These are phyloP conservation scores for Calidris pugnax DNA, from an alignment of 2,113 vertebrate species.

Conservation along the genomic window DNA sequence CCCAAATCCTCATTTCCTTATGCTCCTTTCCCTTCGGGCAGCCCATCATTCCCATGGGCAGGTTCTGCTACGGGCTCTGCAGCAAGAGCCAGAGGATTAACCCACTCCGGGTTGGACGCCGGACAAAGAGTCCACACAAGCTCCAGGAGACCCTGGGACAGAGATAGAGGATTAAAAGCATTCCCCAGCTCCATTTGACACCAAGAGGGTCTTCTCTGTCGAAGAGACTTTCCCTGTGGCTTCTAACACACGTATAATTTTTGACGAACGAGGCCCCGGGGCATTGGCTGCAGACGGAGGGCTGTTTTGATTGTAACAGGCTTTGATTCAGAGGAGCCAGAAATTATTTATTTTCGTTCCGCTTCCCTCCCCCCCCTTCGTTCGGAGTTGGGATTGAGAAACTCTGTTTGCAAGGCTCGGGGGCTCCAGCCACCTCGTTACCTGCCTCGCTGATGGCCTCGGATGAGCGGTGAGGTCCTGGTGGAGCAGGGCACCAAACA, in stretches of 20 bases:
- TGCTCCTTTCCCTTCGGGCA: not conserved
- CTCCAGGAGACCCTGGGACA: not conserved
- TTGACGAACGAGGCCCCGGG: conserved; percentile 31
- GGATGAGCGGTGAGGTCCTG: not conserved
- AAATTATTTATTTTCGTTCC: conserved; percentile 58
- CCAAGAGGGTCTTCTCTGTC: not conserved
- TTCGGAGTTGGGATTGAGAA: not conserved
- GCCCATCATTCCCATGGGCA: not conserved
- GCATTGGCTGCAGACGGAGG: not conserved
- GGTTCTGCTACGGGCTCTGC: not conserved
- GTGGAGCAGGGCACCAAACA: rapidly evolving
- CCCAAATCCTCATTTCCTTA: conserved; percentile 1
- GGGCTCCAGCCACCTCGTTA: not conserved
- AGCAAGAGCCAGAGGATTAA: not conserved
- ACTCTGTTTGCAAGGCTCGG: not conserved
- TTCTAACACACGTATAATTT: not conserved
- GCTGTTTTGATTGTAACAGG: conserved; percentile 59
- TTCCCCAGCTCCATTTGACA: not conserved
- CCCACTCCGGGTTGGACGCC: not conserved
- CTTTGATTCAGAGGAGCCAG: conserved; percentile 67
- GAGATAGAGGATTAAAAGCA: not conserved
- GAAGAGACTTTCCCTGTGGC: conserved; percentile 18
- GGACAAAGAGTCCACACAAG: not conserved
- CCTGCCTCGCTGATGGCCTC: not conserved
- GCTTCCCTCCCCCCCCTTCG: not conserved